phyloP scores from a whole-genome alignment of 1,140 invertebrate species.

The Drosophila bocki region DNA sequence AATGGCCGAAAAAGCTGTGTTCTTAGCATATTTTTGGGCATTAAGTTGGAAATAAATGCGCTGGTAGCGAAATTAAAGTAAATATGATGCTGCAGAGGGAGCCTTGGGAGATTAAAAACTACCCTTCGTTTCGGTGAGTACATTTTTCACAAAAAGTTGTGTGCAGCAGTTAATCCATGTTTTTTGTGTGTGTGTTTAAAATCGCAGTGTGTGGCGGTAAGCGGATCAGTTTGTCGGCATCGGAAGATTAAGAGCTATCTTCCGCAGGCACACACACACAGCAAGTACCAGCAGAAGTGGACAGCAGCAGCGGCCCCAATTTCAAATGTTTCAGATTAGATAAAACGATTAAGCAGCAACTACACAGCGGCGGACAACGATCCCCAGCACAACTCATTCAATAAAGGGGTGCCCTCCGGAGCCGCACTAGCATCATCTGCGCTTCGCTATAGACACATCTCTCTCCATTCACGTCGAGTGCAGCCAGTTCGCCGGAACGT shows the following conservation, averaged over 20 bases:
- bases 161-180: slow-evolving; percentile 18
- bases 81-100: background rate
- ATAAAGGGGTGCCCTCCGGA: slow-evolving; percentile 24
- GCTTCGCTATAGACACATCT: slow-evolving; percentile 8
- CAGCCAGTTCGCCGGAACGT: slow-evolving; percentile 43
- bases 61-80: slow-evolving; percentile 1
- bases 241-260: slow-evolving; percentile 31
- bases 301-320: slow-evolving; percentile 38
- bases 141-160: slow-evolving; percentile 8
- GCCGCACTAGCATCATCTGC: slow-evolving; percentile 43
- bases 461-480: slow-evolving; percentile 8
- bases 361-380: slow-evolving; percentile 29
- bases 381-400: slow-evolving; percentile 63
- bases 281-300: background rate
- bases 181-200: slow-evolving; percentile 29
- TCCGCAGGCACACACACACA: slow-evolving; percentile 4
- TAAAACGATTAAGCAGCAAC: slow-evolving; percentile 69
- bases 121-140: slow-evolving; percentile 4
- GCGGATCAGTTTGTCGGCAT: slow-evolving; percentile 18
- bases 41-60: slow-evolving; percentile 5
- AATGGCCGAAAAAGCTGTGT: background rate
- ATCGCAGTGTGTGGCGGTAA: slow-evolving; percentile 20
- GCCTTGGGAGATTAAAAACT: slow-evolving; percentile 10
- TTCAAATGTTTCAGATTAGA: slow-evolving; percentile 60
- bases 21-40: slow-evolving; percentile 10